Conservation (phyloP, 2,113 vertebrate species). For the Telmatochromis sp. region DNA sequence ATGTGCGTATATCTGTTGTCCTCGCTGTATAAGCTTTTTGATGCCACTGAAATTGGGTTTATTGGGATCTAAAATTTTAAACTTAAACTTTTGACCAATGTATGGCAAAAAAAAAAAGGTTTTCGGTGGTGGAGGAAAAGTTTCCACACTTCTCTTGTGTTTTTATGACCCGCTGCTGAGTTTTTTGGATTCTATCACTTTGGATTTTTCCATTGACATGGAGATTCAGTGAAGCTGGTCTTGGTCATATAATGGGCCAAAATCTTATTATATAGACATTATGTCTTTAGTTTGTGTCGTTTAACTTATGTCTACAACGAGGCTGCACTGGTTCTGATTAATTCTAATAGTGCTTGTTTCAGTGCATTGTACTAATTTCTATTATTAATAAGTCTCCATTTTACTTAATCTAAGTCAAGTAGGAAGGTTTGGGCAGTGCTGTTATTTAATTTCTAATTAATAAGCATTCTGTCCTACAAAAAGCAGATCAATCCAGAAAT, state of each 20-base stretch:
- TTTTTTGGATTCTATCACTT: neutral
- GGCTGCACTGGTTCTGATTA: neutral
- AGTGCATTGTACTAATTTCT: neutral
- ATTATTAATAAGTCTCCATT: neutral
- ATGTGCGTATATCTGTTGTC: neutral
- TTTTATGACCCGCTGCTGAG: neutral
- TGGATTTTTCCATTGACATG: neutral
- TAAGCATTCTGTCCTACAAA: neutral
- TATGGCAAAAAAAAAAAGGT: neutral
- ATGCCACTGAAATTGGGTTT: neutral
- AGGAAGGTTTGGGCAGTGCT: neutral
- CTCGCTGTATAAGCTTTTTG: neutral
- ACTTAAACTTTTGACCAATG: neutral
- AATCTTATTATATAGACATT: neutral
- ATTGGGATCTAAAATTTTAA: neutral
- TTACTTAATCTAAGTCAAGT: neutral
- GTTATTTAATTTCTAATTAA: neutral
- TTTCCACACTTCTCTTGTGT: neutral
- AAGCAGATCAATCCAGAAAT: neutral
- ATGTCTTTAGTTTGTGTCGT: neutral
- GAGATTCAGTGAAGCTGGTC: neutral
- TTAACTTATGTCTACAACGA: neutral
- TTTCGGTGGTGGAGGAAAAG: neutral
- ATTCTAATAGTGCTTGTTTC: neutral
- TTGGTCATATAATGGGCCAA: neutral